These are phyloP conservation scores for Cyclura pinguis DNA, from an alignment of 2,797 vertebrate species.

Conservation along the genomic window DNA sequence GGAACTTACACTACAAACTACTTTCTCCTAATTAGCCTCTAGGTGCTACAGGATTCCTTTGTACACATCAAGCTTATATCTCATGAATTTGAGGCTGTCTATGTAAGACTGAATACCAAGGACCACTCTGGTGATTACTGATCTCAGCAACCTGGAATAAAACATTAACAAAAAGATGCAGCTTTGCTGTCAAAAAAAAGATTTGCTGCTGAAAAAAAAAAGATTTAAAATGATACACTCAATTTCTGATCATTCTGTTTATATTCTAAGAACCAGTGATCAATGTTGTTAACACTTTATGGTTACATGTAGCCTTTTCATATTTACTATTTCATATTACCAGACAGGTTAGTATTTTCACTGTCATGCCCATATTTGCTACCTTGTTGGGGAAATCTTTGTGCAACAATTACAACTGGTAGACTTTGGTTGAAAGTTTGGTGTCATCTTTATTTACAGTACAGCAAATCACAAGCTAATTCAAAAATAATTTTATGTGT, in stretches of 20 bases:
- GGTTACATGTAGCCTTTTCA: not conserved
- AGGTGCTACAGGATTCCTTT: too few relatives aligned
- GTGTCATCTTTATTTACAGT: slow-evolving; percentile 19
- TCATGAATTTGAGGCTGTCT: not conserved
- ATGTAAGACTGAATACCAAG: not conserved
- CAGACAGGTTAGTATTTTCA: not conserved
- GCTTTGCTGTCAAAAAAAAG: not conserved
- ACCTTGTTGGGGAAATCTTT: slow-evolving; percentile 2
- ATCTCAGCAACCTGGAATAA: not conserved
- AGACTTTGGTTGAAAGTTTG: not conserved
- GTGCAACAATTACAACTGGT: not conserved
- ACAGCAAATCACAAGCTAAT: not conserved
- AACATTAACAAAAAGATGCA: not conserved
- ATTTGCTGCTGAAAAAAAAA: not conserved
- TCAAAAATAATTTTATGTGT: slow-evolving; percentile 37
- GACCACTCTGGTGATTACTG: not conserved
- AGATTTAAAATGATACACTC: not conserved
- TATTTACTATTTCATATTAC: not conserved
- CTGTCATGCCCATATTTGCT: not conserved
- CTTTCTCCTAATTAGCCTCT: too few relatives aligned
- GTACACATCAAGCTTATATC: not conserved
- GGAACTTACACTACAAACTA: too few relatives aligned
- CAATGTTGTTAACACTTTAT: not conserved
- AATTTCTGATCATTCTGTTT: not conserved
- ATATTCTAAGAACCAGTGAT: too few relatives aligned